Conservation (phyloP, 2,888 invertebrate genomes). For the Formica aserva region DNA sequence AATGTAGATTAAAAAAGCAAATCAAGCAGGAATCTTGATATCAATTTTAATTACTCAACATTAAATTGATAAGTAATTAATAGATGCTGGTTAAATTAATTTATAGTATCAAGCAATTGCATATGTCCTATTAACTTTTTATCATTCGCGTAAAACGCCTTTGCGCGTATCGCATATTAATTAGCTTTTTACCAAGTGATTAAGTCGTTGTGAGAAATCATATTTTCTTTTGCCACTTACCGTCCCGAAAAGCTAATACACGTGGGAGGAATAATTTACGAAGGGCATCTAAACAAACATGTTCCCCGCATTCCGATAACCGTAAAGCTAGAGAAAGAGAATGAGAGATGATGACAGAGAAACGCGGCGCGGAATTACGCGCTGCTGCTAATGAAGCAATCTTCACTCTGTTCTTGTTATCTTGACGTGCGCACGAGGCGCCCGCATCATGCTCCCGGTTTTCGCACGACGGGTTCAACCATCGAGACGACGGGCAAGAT, state of each 20-base stretch:
- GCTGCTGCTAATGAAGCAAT: constrained; percentile 76
- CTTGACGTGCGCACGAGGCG: constrained; percentile 54
- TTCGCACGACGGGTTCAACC: constrained; percentile 59
- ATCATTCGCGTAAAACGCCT: background rate
- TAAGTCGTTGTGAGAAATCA: background rate
- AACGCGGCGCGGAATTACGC: constrained; percentile 40
- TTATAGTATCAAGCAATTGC: background rate
- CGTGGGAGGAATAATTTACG: constrained; percentile 21
- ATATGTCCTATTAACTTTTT: background rate
- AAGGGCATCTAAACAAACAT: constrained; percentile 27
- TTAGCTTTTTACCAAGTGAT: background rate
- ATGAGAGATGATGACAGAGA: background rate
- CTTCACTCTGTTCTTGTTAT: constrained; percentile 71
- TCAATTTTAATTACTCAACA: background rate
- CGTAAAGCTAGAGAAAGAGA: background rate
- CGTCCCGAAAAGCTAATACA: background rate
- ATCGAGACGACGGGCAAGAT: constrained; percentile 72
- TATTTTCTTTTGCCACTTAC: background rate
- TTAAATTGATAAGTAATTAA: background rate
- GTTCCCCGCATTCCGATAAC: constrained; percentile 16
- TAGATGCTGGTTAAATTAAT: background rate
- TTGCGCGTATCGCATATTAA: background rate
- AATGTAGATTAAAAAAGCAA: background rate
- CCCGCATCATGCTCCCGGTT: constrained; percentile 42
- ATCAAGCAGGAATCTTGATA: background rate